Base-by-base conservation (phyloP, 1,140 invertebrate genomes). In the Glossosoma conforme region DNA sequence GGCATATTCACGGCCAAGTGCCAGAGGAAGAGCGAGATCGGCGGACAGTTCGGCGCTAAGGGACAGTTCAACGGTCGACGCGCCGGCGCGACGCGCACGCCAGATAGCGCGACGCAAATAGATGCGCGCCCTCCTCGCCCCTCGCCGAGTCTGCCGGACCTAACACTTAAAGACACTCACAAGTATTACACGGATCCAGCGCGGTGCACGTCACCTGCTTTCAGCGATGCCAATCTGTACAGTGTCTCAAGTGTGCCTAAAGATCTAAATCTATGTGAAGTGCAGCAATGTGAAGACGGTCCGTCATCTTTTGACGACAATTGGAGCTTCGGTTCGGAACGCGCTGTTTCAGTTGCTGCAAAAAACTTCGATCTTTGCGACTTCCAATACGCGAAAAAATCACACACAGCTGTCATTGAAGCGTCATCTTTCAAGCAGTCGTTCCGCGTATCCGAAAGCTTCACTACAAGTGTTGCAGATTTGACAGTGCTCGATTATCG, bases 331-430 rank as follows among this genome's bases (percentile, higher is more conserved):
- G 50, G 47, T 30, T 52, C 44, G n/a, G 33, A 38, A 38, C 59
- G 57, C 18, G 44, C 22, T 28, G 45, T 36, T 2, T 69, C 69
- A 5, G 65, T 72, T 4, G 68, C 69, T 8, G 60, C 60, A 10
- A 65, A 68, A 41, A 66, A 78, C 59, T 77, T 72, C 42, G 75
- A 79, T 64, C 61, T 79, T 49, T 72, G 72, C 60, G 67, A 74
- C 58, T 68, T 76, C 52, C 63, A 62, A 24, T 63, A 58, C 58
- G 60, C 60, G 10, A 44, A 17, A 21, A 56, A 36, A 18, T 20
- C 48, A 43, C 58, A 17, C 14, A 54, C 35, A 38, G 43, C 22
- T n/a, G 37, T 28, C 13, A 33, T 33, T 18, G 69, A 70, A 55
- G 60, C 59, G 32, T 65, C 69, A 45, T 63, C 65, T 32, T 74